Evolutionary conservation across 2,888 invertebrate species (phyloP), one percentile per base, ranked within the genome.

Genomic region (Stegophylla sp.): DNA sequence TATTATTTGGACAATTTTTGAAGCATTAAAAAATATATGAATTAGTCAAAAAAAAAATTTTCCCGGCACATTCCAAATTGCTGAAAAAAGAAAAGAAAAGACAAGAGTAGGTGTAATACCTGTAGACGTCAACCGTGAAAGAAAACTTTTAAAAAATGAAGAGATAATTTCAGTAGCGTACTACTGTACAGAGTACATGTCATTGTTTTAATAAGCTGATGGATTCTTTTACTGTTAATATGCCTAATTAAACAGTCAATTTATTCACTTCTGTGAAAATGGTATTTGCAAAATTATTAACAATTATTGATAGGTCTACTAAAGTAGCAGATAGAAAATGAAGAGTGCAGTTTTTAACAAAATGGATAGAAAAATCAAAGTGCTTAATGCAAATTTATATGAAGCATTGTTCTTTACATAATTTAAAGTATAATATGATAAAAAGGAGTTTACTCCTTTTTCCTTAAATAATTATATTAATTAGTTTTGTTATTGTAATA

Each of bases 311-410:
- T 88, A 92, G 92, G 79, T 88, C 94, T 81, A 89, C 93, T 63
- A 90, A 91, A 67, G 85, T 85, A 66, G 85, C 85, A 81, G n/a
- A n/a, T n/a, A n/a, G 85, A 86, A 15, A 90, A 89, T 83, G 86
- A 85, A 53, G 87, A 88, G 20, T 90, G 90, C 83, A 89, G 92
- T 83, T 89, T 95, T 86, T 89, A 93, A 51, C 91, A 93, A 85
- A 92, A 92, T 84, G 43, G 92, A 94, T 86, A 94, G 94, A 79
- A 93, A 93, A 86, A 88, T 95, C 79, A 94, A 94, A 88, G 88
- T 91, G 72, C 89, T 96, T 84, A 94, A 95, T 82, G 95, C 95
- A 83, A 97, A 97, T 88, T 91, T 97, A 84, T 97, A 96, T 87
- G 97, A 97, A 88, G 93, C 94, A 82, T 95, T 96, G 87, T 92